phyloP scores from a whole-genome alignment of 2,888 invertebrate genomes.

The Atrina japonica region DNA sequence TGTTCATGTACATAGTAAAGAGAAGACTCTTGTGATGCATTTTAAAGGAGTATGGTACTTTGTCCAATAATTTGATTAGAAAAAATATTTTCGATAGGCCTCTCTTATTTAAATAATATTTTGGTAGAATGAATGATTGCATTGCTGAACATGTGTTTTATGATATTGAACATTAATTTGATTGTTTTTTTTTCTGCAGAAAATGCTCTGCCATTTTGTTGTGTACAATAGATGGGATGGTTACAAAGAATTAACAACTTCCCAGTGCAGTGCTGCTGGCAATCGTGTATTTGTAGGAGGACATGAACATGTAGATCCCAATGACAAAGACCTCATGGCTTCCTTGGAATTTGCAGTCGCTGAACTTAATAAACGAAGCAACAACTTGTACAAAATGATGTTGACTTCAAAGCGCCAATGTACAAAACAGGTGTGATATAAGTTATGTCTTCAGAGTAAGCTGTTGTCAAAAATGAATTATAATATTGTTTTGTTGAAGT shows the following conservation, averaged over 20 bases:
- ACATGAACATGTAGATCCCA: constrained; percentile 31
- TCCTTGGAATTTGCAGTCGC: constrained; percentile 56
- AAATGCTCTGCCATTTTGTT: constrained; percentile 36
- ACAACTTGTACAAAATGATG: constrained; percentile 56
- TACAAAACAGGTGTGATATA: constrained; percentile 4
- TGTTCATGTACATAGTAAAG: too few relatives aligned
- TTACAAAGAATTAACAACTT: constrained; percentile 29
- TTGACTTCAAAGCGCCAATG: background rate
- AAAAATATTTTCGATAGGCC: too few relatives aligned
- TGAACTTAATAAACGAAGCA: constrained; percentile 55
- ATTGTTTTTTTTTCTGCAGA: too few relatives aligned
- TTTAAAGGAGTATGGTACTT: too few relatives aligned
- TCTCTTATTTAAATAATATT: too few relatives aligned
- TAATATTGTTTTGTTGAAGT: too few relatives aligned
- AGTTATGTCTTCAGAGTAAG: too few relatives aligned
- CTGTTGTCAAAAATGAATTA: too few relatives aligned
- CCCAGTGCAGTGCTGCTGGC: constrained; percentile 26
- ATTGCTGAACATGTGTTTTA: background rate
- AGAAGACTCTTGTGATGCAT: too few relatives aligned
- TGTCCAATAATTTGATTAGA: too few relatives aligned
- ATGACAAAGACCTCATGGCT: constrained; percentile 41
- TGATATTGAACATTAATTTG: background rate
- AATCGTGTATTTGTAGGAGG: constrained; percentile 45
- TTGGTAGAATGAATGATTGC: constrained; percentile 11
- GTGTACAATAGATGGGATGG: constrained; percentile 45